Evolutionary conservation across 2,113 vertebrate species (phyloP).

Genomic region (Macquaria ambigua): DNA sequence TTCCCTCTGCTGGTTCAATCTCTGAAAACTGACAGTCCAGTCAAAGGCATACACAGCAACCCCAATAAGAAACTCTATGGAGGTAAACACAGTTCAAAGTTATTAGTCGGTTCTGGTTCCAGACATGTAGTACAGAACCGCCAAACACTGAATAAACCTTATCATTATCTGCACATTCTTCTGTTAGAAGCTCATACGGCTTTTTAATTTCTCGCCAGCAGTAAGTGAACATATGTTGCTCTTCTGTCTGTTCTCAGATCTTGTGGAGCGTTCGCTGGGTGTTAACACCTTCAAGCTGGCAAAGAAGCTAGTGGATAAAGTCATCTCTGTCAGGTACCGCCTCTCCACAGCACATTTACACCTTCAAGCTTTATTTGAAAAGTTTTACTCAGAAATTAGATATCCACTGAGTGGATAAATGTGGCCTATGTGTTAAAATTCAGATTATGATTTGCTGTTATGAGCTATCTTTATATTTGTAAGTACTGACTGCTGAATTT

Average conservation of each 20-base stretch:
- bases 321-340: conserved; percentile 89
- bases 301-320: conserved; percentile 89
- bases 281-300: conserved; percentile 87
- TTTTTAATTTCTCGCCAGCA: background rate
- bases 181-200: background rate
- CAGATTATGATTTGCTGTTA: background rate
- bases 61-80: conserved; percentile 88
- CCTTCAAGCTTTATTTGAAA: background rate
- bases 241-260: conserved; percentile 81
- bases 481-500: background rate
- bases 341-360: background rate
- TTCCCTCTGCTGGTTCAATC: conserved; percentile 88
- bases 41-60: conserved; percentile 82
- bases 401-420: background rate
- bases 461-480: background rate
- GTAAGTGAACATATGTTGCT: conserved; percentile 8
- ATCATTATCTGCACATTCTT: background rate
- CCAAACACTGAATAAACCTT: background rate
- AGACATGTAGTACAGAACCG: background rate
- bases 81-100: conserved; percentile 78
- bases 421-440: background rate
- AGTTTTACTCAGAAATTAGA: background rate
- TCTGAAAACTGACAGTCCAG: conserved; percentile 84
- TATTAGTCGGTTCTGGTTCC: background rate
- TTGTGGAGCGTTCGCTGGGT: conserved; percentile 87